Evolutionary conservation across 2,888 invertebrate species (phyloP), one percentile per base, ranked within the genome.

Genomic region (Phorcus lineatus): DNA sequence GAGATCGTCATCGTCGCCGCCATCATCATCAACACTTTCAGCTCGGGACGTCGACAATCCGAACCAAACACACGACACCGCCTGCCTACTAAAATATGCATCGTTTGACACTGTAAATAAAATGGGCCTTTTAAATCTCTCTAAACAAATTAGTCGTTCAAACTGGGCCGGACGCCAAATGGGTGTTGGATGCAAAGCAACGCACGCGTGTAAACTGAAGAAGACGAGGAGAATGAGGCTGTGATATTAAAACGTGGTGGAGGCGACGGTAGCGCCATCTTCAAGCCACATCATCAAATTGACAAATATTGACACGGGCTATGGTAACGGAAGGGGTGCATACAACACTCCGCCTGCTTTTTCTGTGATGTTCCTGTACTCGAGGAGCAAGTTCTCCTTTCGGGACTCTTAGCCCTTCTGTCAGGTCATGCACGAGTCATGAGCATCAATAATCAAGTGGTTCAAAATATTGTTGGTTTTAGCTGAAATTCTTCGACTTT

Each of bases 41-140:
- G 22, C n/a, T 11, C 57, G 16, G n/a, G 22, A 57, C 19, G n/a
- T 24, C 24, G 57, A 19, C 47, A 31, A 36, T 57, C 36, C 77
- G 19, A 40, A 76, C 17, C 31, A 74, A 19, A 31, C 74, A 54
- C 28, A 79, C 54, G 55, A 36, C 54, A 74, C 70, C 53, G 31
- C 22, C 52, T 19, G 57, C 62, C 67, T 66, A 28, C 67, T 74
- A 55, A 79, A 40, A 79, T 79, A 79, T 79, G 79, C 79, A 55
- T 55, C 70, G 66, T 53, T 79, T 79, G 74, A 79, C 79, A 74
- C 79, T 74, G 79, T 62, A 79, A 79, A 79, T 74, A 55, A 79
- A 74, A 79, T 74, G 79, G 67, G 55, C 79, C 74, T 79, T 74
- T 79, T 74, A 79, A 79, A 79, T 79, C 79, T 79, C 79, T 74